Evolutionary conservation across 2,888 invertebrate species (phyloP).

Genomic region (Bombyx huttoni): DNA sequence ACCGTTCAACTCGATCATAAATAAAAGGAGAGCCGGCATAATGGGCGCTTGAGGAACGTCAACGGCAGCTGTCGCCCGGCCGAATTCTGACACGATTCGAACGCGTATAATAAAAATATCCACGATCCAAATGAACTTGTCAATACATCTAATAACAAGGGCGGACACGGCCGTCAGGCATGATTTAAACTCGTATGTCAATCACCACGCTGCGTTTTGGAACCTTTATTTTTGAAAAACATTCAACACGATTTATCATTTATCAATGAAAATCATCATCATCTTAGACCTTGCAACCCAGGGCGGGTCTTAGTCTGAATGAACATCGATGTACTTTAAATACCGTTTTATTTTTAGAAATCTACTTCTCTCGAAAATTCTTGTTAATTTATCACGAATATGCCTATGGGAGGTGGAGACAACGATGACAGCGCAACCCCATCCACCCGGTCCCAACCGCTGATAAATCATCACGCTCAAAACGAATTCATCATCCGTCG

Average conservation of each 20-base stretch:
- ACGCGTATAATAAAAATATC: constrained; percentile 38
- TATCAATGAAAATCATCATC: too few species aligned
- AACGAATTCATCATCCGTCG: constrained; percentile 47
- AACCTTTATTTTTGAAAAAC: too few species aligned
- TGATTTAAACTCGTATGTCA: too few species aligned
- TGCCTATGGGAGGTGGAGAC: constrained; percentile 32
- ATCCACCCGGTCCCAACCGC: constrained; percentile 22
- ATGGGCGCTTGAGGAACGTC: constrained; percentile 50
- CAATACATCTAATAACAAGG: background rate
- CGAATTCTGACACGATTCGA: constrained; percentile 32
- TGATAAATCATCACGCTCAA: constrained; percentile 53
- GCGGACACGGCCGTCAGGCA: too few species aligned
- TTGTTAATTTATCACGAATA: constrained; percentile 56
- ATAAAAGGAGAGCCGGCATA: constrained; percentile 54
- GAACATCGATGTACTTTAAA: background rate
- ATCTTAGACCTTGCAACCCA: too few species aligned
- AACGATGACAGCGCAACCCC: constrained; percentile 45
- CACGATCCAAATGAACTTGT: constrained; percentile 10
- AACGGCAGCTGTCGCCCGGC: constrained; percentile 48
- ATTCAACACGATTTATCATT: too few species aligned
- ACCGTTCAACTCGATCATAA: constrained; percentile 59
- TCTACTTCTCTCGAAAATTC: constrained; percentile 40
- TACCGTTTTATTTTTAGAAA: constrained; percentile 30
- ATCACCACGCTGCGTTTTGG: too few species aligned
- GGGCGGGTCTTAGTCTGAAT: too few species aligned